Evolutionary conservation across 2,888 invertebrate genomes (phyloP), one percentile per base, ranked within the genome.

Genomic region (Pristionchus exspectatus): DNA sequence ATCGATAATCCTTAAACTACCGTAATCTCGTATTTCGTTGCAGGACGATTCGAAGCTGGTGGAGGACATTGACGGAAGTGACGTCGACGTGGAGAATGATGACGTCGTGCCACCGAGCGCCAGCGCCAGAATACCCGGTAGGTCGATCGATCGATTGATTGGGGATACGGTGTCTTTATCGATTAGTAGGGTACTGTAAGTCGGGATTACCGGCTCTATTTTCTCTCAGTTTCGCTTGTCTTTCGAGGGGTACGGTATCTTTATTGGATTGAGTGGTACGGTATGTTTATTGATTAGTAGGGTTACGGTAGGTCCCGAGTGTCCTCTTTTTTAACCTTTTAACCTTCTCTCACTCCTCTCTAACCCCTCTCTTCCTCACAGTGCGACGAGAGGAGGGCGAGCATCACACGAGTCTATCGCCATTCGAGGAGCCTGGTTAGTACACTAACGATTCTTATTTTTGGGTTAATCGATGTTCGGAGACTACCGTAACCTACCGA

Each of bases 41-140:
- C 69, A 87, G 87, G 85, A 86, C 85, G 85, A 85, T 24, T 56
- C 59, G 85, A 86, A 86, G 63, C 27, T 86, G 38, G 69, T 87
- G 0, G 87, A 87, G 54, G 87, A 87, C 50, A 18, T 87, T 9
- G 87, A 87, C 33, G 87, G 69, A n/a, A 87, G 87, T 27, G 87
- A 66, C 38, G 87, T 69, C 30, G 66, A 87, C n/a, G 87, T 54
- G 7, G 87, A 87, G n/a, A 50, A 21, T 24, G 74, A 81, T 81
- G 81, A 50, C 50, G 81, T 54, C 27, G 44, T 24, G 24, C 24
- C 81, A 1, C 9, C 81, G 50, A 54, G 50, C 81, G 38, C 81
- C n/a, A 50, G 50, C n/a, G 63, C 63, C 81, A 44, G 50, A 54
- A 44, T 81, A 81, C 81, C 81, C 30, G 81, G 81, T 81, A 77